phyloP scores from a whole-genome alignment of 2,113 vertebrate genomes.

The Indri indri region DNA sequence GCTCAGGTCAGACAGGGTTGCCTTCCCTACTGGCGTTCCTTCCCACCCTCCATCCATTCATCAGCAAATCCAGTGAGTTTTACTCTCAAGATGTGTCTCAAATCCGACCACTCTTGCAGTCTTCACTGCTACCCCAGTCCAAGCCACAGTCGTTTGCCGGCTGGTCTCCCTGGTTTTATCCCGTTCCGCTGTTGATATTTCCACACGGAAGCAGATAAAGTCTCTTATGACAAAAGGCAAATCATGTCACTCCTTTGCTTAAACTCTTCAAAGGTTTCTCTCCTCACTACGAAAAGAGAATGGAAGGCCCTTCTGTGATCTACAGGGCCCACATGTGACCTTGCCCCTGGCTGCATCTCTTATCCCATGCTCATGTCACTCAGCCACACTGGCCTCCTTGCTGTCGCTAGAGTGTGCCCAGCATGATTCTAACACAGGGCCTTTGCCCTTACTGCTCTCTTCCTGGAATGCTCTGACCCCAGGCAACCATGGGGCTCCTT shows the following conservation, averaged over 20 bases:
- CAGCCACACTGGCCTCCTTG: neutral
- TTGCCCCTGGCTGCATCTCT: neutral
- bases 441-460: neutral
- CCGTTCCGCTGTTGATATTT: neutral
- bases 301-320: neutral
- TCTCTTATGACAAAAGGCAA: neutral
- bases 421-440: neutral
- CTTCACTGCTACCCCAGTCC: neutral
- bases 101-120: neutral
- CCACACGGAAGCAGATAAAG: neutral
- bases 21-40: neutral
- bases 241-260: neutral
- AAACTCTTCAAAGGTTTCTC: neutral
- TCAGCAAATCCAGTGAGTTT: neutral
- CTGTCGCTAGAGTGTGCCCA: neutral
- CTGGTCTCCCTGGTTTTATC: neutral
- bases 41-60: neutral
- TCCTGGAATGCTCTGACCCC: neutral
- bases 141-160: neutral
- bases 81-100: neutral
- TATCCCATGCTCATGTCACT: no score
- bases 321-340: accelerated
- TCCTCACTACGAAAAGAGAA: neutral
- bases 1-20: neutral
- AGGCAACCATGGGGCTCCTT: neutral